Evolutionary conservation across 2,113 vertebrate species (phyloP).

Genomic region (Cricetomys ansorgei): DNA sequence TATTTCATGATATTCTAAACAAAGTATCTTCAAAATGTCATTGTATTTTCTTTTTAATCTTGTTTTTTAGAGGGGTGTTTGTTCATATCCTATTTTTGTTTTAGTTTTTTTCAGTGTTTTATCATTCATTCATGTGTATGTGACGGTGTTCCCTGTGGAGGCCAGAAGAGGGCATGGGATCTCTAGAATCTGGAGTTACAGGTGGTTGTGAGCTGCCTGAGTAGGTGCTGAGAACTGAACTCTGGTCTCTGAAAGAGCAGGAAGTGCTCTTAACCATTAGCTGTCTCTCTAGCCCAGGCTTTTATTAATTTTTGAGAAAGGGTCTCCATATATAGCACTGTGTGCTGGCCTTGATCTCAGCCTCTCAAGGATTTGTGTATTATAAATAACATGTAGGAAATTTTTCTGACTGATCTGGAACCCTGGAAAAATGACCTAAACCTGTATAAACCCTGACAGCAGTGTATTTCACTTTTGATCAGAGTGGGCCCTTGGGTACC

Average conservation of each 20-base stretch:
- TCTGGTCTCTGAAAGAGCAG: neutral
- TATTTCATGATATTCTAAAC: conserved; percentile 6
- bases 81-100: neutral
- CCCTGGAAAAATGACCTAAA: neutral
- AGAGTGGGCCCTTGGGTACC: neutral
- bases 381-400: neutral
- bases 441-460: neutral
- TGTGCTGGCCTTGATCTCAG: neutral
- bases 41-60: neutral
- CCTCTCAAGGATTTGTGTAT: neutral
- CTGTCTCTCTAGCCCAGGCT: neutral
- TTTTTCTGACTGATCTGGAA: neutral
- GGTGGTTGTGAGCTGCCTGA: neutral
- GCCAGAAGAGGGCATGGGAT: neutral
- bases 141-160: neutral
- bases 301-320: neutral
- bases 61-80: neutral
- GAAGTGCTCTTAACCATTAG: neutral
- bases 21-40: neutral
- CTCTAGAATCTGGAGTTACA: neutral
- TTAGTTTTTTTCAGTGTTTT: neutral
- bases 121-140: neutral
- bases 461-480: neutral
- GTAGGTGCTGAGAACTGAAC: neutral
- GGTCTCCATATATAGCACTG: neutral